Evolutionary conservation across 1,140 invertebrate species (phyloP), one percentile per base, ranked within the genome.

Genomic region (Armadillidium nasatum): DNA sequence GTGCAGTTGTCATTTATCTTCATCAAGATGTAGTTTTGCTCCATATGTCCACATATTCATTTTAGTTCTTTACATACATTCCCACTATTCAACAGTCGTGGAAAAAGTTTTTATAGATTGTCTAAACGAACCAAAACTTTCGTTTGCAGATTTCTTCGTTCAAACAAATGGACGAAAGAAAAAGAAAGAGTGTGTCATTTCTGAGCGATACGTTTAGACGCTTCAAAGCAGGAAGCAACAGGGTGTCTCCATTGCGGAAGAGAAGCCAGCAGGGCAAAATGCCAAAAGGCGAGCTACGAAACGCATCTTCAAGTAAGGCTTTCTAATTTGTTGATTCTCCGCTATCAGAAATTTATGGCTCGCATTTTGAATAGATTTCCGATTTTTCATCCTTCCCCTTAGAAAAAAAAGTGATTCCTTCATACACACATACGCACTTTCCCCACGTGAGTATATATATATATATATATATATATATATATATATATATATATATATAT

Each of bases 401-500:
- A 33, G 67, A 66, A 13, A 66, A 33, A 74, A 23, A 13, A 50
- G 7, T 43, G 33, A 33, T 33, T 33, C 33, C 33, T 33, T 33
- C 33, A 33, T 33, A 33, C 6, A 33, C 33, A 33, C 33, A 33
- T 6, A 33, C 33, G 33, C 33, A 33, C 33, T 3, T 33, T 3
- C 33, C 6, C 1, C 33, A 33, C 33, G 6, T 6, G 6, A 33
- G 33, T 33, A 33, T 33, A 33, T 33, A 33, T 33, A 33, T 33
- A 72, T 44, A 72, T 44, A 44, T 45, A 72, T 72, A 72, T 72
- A 72, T 72, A 43, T 44, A 72, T 72, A 72, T 72, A 72, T 72
- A n/a, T 44, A 45, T 44, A 72, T 72, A 72, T 72, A 72, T 72
- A 72, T 72, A 72, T 72, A 72, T 72, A 72, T 73, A 73, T 60